Conservation (phyloP, 2,113 vertebrate species). For the Bujurquina vittata region DNA sequence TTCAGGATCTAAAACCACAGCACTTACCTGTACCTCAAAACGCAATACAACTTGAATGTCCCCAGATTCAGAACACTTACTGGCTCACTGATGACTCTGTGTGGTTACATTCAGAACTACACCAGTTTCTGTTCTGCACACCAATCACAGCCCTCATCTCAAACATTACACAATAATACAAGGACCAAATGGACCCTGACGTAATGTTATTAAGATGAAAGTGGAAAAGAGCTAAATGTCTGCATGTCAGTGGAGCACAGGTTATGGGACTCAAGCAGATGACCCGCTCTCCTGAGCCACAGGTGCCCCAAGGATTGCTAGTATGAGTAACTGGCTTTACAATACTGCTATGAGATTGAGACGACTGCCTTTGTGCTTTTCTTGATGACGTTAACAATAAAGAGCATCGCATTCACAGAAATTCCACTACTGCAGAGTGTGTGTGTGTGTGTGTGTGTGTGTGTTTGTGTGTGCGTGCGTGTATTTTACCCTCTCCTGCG, state of each 20-base stretch:
- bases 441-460: neutral
- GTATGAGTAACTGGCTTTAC: neutral
- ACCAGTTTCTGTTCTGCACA: neutral
- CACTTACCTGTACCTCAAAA: no score
- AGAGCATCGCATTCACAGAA: neutral
- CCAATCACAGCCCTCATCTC: neutral
- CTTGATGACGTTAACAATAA: neutral
- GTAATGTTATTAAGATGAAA: neutral
- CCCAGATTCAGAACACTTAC: accelerated
- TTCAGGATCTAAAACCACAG: neutral
- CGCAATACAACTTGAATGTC: accelerated
- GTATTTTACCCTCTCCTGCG: conserved; percentile 91
- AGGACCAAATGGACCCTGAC: neutral
- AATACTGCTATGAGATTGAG: neutral
- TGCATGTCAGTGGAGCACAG: no score
- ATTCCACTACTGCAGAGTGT: neutral
- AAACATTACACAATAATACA: neutral
- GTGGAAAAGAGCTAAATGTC: neutral
- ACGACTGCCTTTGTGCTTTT: no score
- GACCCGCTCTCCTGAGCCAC: no score
- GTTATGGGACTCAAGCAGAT: neutral
- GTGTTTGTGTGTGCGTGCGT: neutral
- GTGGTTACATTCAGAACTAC: neutral
- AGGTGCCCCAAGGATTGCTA: neutral
- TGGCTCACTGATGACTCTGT: neutral